These are phyloP conservation scores for Corythucha ciliata DNA, from an alignment of 2,888 invertebrate genomes.

Conservation along the genomic window DNA sequence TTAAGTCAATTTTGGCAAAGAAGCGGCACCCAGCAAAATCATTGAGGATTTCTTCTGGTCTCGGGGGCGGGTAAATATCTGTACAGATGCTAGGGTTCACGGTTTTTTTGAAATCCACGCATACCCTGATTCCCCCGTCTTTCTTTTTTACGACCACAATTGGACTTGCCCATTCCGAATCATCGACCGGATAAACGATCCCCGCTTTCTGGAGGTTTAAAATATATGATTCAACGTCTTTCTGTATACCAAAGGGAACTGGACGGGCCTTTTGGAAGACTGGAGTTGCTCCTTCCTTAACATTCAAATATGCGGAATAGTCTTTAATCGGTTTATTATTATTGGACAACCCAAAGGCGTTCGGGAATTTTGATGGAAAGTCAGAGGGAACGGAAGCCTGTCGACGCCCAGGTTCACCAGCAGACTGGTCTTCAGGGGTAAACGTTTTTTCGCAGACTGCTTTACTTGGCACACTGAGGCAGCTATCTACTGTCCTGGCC, in stretches of 20 bases:
- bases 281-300: conserved; percentile 14
- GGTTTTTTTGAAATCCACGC: conserved; percentile 38
- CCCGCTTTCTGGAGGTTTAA: conserved; percentile 1
- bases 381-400: not conserved
- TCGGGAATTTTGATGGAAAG: not conserved
- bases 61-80: conserved; percentile 37
- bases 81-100: conserved; percentile 34
- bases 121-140: conserved; percentile 36
- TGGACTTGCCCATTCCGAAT: conserved; percentile 36
- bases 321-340: conserved; percentile 7
- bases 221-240: not conserved
- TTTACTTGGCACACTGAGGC: too few species aligned
- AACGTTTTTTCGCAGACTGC: too few species aligned
- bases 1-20: too few species aligned
- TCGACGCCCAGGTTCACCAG: not conserved
- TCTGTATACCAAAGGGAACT: conserved; percentile 12
- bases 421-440: too few species aligned
- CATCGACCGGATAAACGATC: conserved; percentile 1
- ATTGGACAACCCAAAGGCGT: not conserved
- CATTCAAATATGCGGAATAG: conserved; percentile 3
- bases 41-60: conserved; percentile 37
- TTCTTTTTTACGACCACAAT: conserved; percentile 38
- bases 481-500: too few species aligned
- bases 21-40: conserved; percentile 32
- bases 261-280: conserved; percentile 3